phyloP scores from a whole-genome alignment of 2,888 invertebrate species.

The Hecatera dysodea region DNA sequence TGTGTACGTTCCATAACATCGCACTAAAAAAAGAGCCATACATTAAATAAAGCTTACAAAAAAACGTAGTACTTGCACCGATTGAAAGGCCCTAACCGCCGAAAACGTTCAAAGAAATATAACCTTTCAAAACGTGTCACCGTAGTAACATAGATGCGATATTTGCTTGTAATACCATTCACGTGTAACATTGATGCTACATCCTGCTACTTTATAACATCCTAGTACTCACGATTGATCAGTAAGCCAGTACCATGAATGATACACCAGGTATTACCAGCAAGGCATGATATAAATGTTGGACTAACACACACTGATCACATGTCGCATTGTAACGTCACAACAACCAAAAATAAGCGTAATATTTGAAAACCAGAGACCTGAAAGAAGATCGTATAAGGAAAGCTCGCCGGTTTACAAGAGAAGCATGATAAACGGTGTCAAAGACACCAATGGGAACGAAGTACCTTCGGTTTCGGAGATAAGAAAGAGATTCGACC shows the following conservation, averaged over 20 bases:
- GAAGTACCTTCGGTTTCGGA: constrained; percentile 91
- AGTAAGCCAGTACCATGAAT: constrained; percentile 54
- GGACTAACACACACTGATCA: constrained; percentile 89
- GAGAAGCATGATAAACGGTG: constrained; percentile 85
- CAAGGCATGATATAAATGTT: constrained; percentile 78
- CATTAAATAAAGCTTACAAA: constrained; percentile 65
- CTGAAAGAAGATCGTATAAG: constrained; percentile 87
- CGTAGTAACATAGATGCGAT: constrained; percentile 69
- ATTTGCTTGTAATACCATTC: constrained; percentile 70
- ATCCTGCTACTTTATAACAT: constrained; percentile 47
- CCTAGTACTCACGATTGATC: constrained; percentile 23
- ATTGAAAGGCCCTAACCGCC: constrained; percentile 60
- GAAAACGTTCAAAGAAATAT: background rate
- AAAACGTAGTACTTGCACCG: constrained; percentile 55
- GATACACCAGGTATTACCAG: constrained; percentile 69
- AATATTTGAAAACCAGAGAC: constrained; percentile 81
- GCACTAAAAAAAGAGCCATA: constrained; percentile 70
- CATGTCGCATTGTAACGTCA: constrained; percentile 75
- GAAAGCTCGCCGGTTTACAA: constrained; percentile 84
- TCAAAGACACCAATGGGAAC: constrained; percentile 91
- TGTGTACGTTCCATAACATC: constrained; percentile 86
- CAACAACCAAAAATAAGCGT: constrained; percentile 78
- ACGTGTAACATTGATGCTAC: constrained; percentile 63
- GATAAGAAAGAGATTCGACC: constrained; percentile 90
- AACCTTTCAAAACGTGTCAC: constrained; percentile 66